phyloP scores from a whole-genome alignment of 2,797 vertebrate species.

The Falco naumanni region DNA sequence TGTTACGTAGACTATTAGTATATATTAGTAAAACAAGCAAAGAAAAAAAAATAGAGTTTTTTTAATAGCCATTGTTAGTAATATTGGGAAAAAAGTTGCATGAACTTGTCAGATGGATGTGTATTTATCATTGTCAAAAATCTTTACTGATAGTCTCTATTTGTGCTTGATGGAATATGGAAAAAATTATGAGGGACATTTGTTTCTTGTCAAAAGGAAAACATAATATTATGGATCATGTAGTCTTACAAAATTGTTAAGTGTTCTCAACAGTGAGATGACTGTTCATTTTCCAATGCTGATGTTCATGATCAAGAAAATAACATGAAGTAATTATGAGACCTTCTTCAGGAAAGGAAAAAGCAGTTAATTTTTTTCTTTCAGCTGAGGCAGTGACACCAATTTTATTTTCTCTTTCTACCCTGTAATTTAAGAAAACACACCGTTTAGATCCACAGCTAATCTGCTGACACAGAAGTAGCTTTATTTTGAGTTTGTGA shows the following conservation, averaged over 20 bases:
- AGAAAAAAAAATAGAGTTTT: accelerated
- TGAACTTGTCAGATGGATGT: not conserved
- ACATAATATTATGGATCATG: not conserved
- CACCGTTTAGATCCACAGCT: not conserved
- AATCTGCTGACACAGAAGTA: slow-evolving; percentile 32
- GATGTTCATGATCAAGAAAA: not conserved
- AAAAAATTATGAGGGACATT: not conserved
- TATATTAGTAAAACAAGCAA: not conserved
- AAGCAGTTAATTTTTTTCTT: not conserved
- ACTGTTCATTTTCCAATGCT: not conserved
- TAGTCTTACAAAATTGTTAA: not conserved
- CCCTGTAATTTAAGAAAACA: slow-evolving; percentile 52
- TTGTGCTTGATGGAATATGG: not conserved
- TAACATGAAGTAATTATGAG: not conserved
- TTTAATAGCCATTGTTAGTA: not conserved
- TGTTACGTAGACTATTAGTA: not conserved
- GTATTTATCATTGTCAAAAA: not conserved
- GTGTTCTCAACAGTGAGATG: not conserved
- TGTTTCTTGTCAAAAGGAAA: slow-evolving; percentile 2
- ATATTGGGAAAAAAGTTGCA: not conserved
- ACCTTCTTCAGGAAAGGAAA: not conserved
- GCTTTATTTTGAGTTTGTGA: slow-evolving; percentile 34
- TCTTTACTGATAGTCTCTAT: not conserved
- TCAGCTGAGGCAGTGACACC: not conserved
- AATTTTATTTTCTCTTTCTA: slow-evolving; percentile 40